Base-by-base conservation (phyloP, 35 echinoderm and acorn worm species). In the Stichopus chloronotus region DNA sequence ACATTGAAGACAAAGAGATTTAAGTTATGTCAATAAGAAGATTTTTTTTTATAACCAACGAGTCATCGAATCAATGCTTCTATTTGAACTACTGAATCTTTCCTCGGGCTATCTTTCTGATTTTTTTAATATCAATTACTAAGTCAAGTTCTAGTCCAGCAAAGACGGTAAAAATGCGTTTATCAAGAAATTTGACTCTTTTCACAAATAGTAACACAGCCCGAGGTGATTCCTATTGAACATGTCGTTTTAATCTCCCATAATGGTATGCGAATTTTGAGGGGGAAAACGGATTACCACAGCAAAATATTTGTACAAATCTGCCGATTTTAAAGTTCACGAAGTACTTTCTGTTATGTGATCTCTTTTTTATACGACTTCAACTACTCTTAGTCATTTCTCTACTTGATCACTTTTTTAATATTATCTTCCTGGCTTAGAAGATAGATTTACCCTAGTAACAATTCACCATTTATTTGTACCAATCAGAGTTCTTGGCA, bases 221-320 rank as follows among this genome's bases (percentile, higher is more conserved):
- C 82, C 82, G 22, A 4, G 82, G 82, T 16, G 19, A 23, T 58
- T 85, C 58, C 54, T 85, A 43, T 56, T 85, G 55, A 58, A 58
- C 82, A 20, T 53, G 56, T 85, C 58, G 21, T 85, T 22, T 22
- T 85, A 23, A 56, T 85, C 57, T 85, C 57, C 56, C 56, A 85
- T 85, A 57, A 53, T 14, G 82, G 82, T 58, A 85, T 85, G 82
- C 17, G 55, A 7, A 85, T 58, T 58, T 85, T 58, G 55, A 43
- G 30, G 30, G 30, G 30, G 21, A 85, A 84, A 83, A 85, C 20
- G 82, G 82, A 58, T 85, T 85, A 58, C 55, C 54, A 85, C 56
- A 85, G 57, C 82, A 85, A 85, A 85, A 85, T 85, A 85, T 85
- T 85, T 85, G 82, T 85, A 58, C 82, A 85, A 85, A 85, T 85